Conservation (phyloP, 2,888 invertebrate genomes). For the Drosophila lacicola region DNA sequence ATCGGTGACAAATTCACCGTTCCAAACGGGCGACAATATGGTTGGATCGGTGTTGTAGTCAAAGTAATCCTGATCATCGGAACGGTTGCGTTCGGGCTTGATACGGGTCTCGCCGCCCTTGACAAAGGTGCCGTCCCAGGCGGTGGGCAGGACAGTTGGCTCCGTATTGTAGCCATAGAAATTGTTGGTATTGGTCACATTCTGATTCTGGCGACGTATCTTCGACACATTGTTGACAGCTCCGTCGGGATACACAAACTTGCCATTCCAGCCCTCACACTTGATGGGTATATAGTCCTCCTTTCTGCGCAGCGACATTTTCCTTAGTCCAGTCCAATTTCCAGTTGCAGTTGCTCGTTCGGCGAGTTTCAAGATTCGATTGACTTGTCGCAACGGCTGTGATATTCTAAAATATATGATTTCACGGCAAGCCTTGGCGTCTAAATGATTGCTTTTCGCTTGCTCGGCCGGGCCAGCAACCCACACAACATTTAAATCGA, state of each 20-base stretch:
- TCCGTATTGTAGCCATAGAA: conserved; percentile 83
- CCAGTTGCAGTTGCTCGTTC: conserved; percentile 25
- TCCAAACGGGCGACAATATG: conserved; percentile 83
- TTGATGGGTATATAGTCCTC: conserved; percentile 85
- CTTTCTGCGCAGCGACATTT: conserved; percentile 81
- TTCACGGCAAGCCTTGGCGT: conserved; percentile 64
- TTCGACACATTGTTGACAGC: conserved; percentile 82
- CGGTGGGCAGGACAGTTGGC: conserved; percentile 81
- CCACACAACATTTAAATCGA: conserved; percentile 53
- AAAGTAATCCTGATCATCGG: conserved; percentile 82
- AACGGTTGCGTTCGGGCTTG: conserved; percentile 83
- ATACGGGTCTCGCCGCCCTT: conserved; percentile 78
- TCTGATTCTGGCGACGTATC: conserved; percentile 83
- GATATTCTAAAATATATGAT: conserved; percentile 78
- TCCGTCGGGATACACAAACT: conserved; percentile 82
- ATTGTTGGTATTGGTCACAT: conserved; percentile 82
- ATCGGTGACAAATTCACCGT: conserved; percentile 83
- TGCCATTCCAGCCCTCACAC: conserved; percentile 85
- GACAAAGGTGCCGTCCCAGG: conserved; percentile 84
- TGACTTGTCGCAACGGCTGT: conserved; percentile 43
- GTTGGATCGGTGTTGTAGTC: conserved; percentile 80
- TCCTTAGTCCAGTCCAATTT: conserved; percentile 12
- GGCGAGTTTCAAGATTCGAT: conserved; percentile 59
- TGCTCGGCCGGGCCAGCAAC: conserved; percentile 8
- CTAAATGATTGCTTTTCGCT: conserved; percentile 53